Base-by-base conservation (phyloP, 2,797 vertebrate genomes). In the Poecilia velifera region DNA sequence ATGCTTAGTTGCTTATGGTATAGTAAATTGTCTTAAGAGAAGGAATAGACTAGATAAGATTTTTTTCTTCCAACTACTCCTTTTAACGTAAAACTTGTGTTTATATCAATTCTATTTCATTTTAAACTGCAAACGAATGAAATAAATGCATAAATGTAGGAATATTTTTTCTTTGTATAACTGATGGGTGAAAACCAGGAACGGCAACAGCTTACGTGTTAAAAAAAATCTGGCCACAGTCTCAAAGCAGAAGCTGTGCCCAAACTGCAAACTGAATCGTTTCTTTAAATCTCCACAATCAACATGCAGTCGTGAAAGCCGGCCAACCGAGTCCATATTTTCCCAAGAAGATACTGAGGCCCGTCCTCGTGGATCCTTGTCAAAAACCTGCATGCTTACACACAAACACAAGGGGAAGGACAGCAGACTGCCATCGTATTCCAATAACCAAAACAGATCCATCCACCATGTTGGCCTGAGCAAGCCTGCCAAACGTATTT, bases 371-470 rank as follows among this genome's bases (percentile, higher is more conserved):
- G 87, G 89, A 89, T 82, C 8, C 80, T 84, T 78, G 86, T 90
- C 90, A 92, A 82, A 46, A 81, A 72, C 43, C 82, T 70, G 25
- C 75, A 83, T 20, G 68, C 73, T 83, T 71, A 76, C 46, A 76
- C 59, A 57, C 80, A 79, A 6, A 86, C 64, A 86, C 64, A 49
- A 64, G 79, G 57, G 80, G 84, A 84, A 46, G 83, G 82, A 46
- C 36, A 90, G 80, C 92, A 91, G 84, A 90, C 88, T 84, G 87
- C 74, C 71, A 22, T 91, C 83, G 86, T 85, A 89, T 81, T 87
- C 83, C 88, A 85, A 88, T 13, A 92, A 90, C 89, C 90, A 91
- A 92, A 93, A 92, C 93, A 93, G 86, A 91, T 82, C 82, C 84
- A 78, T 88, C 92, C 89, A 91, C 90, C 89, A 90, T 93, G 88